Conservation (phyloP, 2,113 vertebrate species). For the Charadrius vociferus region DNA sequence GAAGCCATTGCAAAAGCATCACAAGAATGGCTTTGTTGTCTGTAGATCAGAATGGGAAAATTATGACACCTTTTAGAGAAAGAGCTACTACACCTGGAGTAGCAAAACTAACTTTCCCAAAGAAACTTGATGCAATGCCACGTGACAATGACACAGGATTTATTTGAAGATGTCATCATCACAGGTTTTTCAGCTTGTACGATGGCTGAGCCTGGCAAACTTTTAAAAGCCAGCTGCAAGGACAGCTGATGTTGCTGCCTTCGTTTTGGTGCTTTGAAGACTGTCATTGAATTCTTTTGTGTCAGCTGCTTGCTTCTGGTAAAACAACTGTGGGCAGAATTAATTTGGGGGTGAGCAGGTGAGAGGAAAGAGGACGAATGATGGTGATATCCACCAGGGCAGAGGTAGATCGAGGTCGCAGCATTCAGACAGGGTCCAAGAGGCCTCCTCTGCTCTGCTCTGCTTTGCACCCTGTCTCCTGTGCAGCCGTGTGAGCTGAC, state of each 20-base stretch:
- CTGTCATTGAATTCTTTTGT: background rate
- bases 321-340: background rate
- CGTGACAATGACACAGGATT: background rate
- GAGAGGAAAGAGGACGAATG: background rate
- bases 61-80: background rate
- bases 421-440: background rate
- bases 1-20: background rate
- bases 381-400: background rate
- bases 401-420: background rate
- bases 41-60: background rate
- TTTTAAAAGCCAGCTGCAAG: background rate
- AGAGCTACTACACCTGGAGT: background rate
- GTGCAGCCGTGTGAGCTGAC: background rate
- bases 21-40: background rate
- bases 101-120: background rate
- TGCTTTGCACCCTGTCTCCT: background rate
- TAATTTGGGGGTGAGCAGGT: background rate
- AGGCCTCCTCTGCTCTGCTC: background rate
- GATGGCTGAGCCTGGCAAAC: background rate
- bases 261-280: background rate
- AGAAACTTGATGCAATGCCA: background rate
- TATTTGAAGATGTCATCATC: background rate
- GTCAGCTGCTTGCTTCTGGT: background rate
- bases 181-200: background rate
- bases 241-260: background rate